Conservation (phyloP, 92 coral and sea anemone genomes). For the Zoanthus gigantus region DNA sequence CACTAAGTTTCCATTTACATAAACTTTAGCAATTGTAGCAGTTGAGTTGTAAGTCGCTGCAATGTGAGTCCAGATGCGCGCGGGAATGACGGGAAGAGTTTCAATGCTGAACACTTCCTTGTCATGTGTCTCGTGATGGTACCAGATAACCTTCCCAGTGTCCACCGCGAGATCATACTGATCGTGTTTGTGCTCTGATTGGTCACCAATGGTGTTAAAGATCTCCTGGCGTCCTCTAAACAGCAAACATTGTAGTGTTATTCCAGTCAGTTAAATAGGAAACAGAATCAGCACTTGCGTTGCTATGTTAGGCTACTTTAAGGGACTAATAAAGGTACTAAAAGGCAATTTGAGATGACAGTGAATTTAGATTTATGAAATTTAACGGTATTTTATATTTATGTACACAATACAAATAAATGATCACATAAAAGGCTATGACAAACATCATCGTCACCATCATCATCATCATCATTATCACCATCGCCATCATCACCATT, state of each 20-base stretch:
- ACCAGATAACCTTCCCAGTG: constrained; percentile 94
- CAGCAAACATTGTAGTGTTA: not conserved
- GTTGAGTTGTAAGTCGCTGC: constrained; percentile 83
- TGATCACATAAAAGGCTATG: too few species aligned
- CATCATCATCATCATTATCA: too few species aligned
- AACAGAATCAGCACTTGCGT: too few species aligned
- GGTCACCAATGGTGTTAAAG: constrained; percentile 96
- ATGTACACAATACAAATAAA: too few species aligned
- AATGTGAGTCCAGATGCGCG: constrained; percentile 93
- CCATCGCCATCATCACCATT: too few species aligned
- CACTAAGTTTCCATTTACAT: constrained; percentile 75
- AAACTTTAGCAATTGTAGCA: constrained; percentile 90
- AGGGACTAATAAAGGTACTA: too few species aligned
- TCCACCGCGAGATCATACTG: constrained; percentile 94
- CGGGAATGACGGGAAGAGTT: constrained; percentile 95
- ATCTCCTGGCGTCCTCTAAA: constrained; percentile 91
- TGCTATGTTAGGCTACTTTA: too few species aligned
- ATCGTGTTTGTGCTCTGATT: constrained; percentile 96
- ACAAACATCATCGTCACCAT: too few species aligned
- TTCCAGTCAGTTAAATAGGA: too few species aligned
- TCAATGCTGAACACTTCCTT: constrained; percentile 82
- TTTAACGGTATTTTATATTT: too few species aligned
- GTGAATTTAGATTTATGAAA: too few species aligned
- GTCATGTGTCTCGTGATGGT: constrained; percentile 95
- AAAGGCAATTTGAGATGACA: too few species aligned